phyloP scores from a whole-genome alignment of 1,140 invertebrate genomes.

The Tetramorium simillimum region DNA sequence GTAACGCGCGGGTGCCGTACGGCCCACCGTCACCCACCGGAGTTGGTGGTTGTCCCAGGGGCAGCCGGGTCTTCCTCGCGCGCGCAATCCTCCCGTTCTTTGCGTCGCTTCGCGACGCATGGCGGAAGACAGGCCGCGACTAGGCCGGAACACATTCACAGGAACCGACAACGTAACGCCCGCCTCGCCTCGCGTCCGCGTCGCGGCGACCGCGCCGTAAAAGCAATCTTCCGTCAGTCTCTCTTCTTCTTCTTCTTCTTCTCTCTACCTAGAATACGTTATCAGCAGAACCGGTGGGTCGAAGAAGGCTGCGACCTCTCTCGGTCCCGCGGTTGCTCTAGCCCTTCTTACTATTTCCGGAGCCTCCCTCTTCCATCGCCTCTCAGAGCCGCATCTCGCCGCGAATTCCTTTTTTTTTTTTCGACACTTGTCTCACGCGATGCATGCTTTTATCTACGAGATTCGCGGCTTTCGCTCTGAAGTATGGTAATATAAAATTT shows the following conservation, averaged over 20 bases:
- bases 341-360: slow-evolving; percentile 56
- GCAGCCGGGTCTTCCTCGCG: slow-evolving; percentile 2
- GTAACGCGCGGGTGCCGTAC: slow-evolving; percentile 5
- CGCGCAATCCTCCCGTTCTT: slow-evolving; percentile 55
- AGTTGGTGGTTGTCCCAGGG: slow-evolving; percentile 45
- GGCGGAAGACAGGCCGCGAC: slow-evolving; percentile 41
- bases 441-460: slow-evolving; percentile 32
- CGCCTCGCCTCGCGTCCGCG: slow-evolving; percentile 1
- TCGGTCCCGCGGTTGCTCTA: slow-evolving; percentile 50
- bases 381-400: slow-evolving; percentile 34
- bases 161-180: slow-evolving; percentile 68
- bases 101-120: slow-evolving; percentile 41
- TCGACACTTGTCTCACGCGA: slow-evolving; percentile 5
- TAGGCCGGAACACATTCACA: slow-evolving; percentile 73
- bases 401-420: slow-evolving; percentile 58
- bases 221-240: slow-evolving; percentile 82
- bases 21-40: slow-evolving; percentile 30
- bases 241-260: slow-evolving; percentile 56
- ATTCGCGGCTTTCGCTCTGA: slow-evolving; percentile 44
- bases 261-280: slow-evolving; percentile 82
- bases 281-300: slow-evolving; percentile 74
- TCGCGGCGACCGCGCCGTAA: slow-evolving; percentile 72
- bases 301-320: slow-evolving; percentile 52
- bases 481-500: slow-evolving; percentile 58
- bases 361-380: slow-evolving; percentile 20